phyloP scores from a whole-genome alignment of 2,113 vertebrate genomes.

The Python bivittatus region DNA sequence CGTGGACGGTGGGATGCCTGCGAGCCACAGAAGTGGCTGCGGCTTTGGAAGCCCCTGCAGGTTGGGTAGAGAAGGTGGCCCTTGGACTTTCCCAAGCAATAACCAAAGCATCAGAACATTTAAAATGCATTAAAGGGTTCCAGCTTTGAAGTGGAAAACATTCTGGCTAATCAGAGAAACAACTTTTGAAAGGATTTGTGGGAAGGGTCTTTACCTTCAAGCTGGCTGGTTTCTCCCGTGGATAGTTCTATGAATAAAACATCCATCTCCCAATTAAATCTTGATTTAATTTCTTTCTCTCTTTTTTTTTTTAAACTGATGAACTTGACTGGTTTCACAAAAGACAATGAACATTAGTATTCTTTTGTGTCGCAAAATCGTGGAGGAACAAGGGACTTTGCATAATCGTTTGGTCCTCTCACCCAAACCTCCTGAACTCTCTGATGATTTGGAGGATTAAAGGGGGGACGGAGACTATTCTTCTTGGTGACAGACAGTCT shows the following conservation, averaged over 20 bases:
- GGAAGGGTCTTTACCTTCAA: constrained; percentile 77
- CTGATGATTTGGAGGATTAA: constrained; percentile 15
- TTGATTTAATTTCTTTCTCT: constrained; percentile 87
- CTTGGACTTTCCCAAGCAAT: not conserved
- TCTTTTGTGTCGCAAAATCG: constrained; percentile 84
- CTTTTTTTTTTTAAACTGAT: constrained; percentile 87
- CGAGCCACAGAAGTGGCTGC: rapidly evolving
- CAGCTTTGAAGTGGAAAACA: constrained; percentile 81
- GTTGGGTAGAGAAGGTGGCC: constrained; percentile 13
- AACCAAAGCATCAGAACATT: constrained; percentile 49
- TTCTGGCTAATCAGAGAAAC: constrained; percentile 85
- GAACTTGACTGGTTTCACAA: constrained; percentile 85
- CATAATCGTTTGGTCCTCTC: constrained; percentile 67
- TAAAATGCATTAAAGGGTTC: constrained; percentile 81
- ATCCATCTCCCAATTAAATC: constrained; percentile 88
- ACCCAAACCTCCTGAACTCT: constrained; percentile 63
- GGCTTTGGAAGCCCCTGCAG: not conserved
- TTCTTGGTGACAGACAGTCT: constrained; percentile 5
- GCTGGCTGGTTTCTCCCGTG: constrained; percentile 79
- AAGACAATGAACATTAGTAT: constrained; percentile 79
- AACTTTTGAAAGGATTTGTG: constrained; percentile 79
- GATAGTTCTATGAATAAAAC: constrained; percentile 86
- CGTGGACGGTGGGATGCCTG: not conserved
- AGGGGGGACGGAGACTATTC: constrained; percentile 8
- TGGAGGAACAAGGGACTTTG: constrained; percentile 73